These are phyloP conservation scores for Gouania willdenowi DNA, from an alignment of 2,797 vertebrate species.

Conservation along the genomic window DNA sequence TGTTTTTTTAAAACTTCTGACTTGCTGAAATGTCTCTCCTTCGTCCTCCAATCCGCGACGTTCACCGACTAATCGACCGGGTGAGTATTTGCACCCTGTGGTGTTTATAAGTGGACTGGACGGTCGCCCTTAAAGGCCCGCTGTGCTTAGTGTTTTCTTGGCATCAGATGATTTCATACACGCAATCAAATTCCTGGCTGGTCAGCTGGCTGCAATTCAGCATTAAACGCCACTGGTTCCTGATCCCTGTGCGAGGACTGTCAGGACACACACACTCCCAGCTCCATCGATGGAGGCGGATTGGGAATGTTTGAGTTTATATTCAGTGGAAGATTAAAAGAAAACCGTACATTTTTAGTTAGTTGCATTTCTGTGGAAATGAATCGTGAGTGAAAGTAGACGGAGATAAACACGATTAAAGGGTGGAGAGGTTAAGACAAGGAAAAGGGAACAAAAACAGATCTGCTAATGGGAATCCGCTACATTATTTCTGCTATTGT, in stretches of 20 bases:
- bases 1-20: conserved; percentile 40
- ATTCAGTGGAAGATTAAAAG: too few species aligned
- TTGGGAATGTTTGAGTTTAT: too few species aligned
- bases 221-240: conserved; percentile 20
- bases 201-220: conserved; percentile 57
- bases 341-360: conserved; percentile 14
- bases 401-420: not conserved
- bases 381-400: not conserved
- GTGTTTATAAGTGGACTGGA: conserved; percentile 23
- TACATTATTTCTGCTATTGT: conserved; percentile 4
- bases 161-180: conserved; percentile 71
- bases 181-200: conserved; percentile 67
- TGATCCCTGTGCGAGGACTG: conserved; percentile 9
- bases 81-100: conserved; percentile 36
- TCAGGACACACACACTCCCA: not conserved
- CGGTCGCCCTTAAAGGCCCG: conserved; percentile 21
- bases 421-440: not conserved
- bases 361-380: conserved; percentile 14
- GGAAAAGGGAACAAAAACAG: not conserved
- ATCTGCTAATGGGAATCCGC: not conserved
- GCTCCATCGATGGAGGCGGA: not conserved
- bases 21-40: conserved; percentile 41
- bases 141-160: conserved; percentile 70
- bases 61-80: conserved; percentile 4
- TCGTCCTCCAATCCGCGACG: not conserved